phyloP scores from a whole-genome alignment of 2,888 invertebrate genomes.

The Temnothorax ravouxi region DNA sequence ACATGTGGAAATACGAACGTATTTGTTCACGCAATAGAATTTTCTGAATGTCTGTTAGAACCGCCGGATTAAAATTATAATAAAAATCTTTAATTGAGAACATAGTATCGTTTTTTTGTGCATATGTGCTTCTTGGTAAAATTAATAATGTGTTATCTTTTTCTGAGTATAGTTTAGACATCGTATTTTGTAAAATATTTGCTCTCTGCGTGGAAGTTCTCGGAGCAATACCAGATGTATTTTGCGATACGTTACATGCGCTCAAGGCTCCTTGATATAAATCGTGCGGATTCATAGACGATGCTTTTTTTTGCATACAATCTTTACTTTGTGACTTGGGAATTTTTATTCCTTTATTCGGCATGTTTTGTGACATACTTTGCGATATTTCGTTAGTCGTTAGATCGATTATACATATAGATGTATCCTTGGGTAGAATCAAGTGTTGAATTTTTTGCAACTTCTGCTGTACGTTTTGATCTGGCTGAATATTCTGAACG shows the following conservation, averaged over 20 bases:
- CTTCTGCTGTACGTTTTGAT: background rate
- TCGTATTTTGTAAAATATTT: background rate
- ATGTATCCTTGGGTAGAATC: background rate
- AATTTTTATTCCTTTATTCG: background rate
- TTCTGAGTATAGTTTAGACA: too few relatives aligned
- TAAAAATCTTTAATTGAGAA: too few relatives aligned
- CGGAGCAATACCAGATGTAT: background rate
- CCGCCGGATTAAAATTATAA: background rate
- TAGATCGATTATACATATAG: background rate
- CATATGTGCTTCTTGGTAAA: background rate
- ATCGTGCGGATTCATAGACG: background rate
- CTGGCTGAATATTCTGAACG: background rate
- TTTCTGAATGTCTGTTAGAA: constrained; percentile 54
- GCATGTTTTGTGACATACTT: background rate
- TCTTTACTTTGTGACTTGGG: background rate
- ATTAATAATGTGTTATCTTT: background rate
- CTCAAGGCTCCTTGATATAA: background rate
- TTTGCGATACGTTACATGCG: background rate
- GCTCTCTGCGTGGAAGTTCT: background rate
- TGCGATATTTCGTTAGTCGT: background rate
- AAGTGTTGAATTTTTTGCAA: background rate
- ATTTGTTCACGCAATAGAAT: constrained; percentile 39
- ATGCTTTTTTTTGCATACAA: background rate
- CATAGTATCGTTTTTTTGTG: background rate
- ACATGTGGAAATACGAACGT: constrained; percentile 1